Base-by-base conservation (phyloP, 2,797 vertebrate genomes). In the Falco novaeseelandiae region DNA sequence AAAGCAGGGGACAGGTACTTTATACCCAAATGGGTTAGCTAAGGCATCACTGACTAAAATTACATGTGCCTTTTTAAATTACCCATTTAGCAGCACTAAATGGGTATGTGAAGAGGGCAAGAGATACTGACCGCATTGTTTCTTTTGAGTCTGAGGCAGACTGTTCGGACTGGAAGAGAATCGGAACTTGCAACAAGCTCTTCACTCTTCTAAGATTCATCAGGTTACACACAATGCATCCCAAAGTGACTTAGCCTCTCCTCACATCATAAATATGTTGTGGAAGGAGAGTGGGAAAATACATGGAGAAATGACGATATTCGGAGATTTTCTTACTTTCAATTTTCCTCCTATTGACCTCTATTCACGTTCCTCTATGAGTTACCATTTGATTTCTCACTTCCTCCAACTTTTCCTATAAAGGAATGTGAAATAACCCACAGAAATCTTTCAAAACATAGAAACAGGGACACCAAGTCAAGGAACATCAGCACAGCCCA, bases 1-100 rank as follows among this genome's bases (percentile, higher is more conserved):
- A 97, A 96, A 92, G 76, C 67, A 88, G 19, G n/a, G 40, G 21
- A 96, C 97, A 97, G 95, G 95, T 98, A 96, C 79, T 89, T 30
- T 20, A 25, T 79, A 97, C 81, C 95, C 80, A 95, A 96, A 96
- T 11, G 23, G 73, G 94, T 96, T 90, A 63, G 14, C 44, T 83
- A 85, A 91, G 44, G 22, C 42, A 63, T 48, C 54, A 34, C 30
- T 66, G 70, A 67, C 58, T 65, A 62, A 62, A 95, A 84, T 76
- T 69, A 62, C 21, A 51, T 20, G 8, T 58, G 77, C 22, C 13
- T 87, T 92, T 90, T 77, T 4, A 32, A 73, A 78, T 48, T 38
- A 80, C 32, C 30, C 30, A 9, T 80, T 92, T 83, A 90, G 66
- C 90, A 77, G 38, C 18, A 12, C 29, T 63, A 54, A 40, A 40